Evolutionary conservation across 2,797 vertebrate species (phyloP).

Genomic region (Petrocephalus schoutedeni): DNA sequence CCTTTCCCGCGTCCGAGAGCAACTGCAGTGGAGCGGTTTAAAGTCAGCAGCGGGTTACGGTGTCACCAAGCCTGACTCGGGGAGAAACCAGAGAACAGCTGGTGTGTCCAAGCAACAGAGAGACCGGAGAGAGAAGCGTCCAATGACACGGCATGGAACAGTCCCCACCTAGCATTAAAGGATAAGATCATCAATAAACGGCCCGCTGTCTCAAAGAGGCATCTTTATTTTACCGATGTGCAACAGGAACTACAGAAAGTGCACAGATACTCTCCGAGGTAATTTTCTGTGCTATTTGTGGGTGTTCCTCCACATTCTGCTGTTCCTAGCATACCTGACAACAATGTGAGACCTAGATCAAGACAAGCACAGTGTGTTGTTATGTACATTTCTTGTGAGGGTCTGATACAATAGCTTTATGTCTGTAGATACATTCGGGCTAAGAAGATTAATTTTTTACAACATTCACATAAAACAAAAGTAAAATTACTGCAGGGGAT

Average conservation of each 20-base stretch:
- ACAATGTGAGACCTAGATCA: neutral
- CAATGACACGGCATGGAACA: neutral
- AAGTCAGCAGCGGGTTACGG: neutral
- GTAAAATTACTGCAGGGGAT: neutral
- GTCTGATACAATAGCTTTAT: neutral
- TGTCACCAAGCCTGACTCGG: neutral
- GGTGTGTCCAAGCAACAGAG: neutral
- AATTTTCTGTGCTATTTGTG: neutral
- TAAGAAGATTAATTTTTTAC: neutral
- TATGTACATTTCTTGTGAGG: neutral
- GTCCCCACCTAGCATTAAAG: neutral
- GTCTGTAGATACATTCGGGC: neutral
- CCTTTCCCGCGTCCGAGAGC: conserved; percentile 32
- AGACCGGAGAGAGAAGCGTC: neutral
- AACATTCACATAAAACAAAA: neutral
- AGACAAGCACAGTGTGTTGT: neutral
- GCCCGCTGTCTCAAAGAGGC: neutral
- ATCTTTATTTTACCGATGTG: neutral
- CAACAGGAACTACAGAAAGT: neutral
- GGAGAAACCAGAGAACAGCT: neutral
- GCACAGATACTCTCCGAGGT: neutral
- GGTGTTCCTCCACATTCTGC: neutral
- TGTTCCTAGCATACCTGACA: neutral
- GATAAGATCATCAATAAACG: neutral
- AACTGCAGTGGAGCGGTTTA: neutral